Evolutionary conservation across 2,797 vertebrate genomes (phyloP), one percentile per base, ranked within the genome.

Genomic region (Mareca penelope): DNA sequence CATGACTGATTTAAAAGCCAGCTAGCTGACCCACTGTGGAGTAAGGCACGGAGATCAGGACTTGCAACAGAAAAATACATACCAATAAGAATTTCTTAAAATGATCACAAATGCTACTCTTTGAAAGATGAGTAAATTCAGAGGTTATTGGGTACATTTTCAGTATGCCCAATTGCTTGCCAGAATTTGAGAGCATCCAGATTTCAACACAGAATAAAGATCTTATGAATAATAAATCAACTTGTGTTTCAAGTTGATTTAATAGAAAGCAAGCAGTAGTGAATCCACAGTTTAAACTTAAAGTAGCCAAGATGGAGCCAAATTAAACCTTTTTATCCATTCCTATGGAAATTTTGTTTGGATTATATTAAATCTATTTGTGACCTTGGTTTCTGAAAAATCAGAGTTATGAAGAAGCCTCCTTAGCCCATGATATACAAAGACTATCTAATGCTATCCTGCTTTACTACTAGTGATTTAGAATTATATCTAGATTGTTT

Each of bases 321-420:
- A 57, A 72, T 61, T 9, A 33, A 76, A 80, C 9, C 1, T 72
- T 91, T 92, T 78, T 26, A 69, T 86, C 59, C 40, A 28, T 64
- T 80, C 40, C 15, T 1, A 0, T 46, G 12, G 13, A 68, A 86
- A 69, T 5, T 65, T 76, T 52, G 15, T 13, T 63, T 75, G 28
- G 28, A 23, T 78, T 50, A 42, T 68, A 56, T 15, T 76, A 68
- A 71, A 68, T 82, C 12, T 83, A 2, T 52, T 21, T 12, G 12
- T 65, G 81, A 79, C 26, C 65, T 89, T 75, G 10, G 6, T 80
- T 92, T 83, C 70, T 72, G 37, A 55, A 83, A 87, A 94, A 89
- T 78, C 19, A 37, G 35, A 81, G 24, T 4, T 35, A 70, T 31
- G 52, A 31, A 67, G 31, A 12, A 87, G 10, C 12, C 10, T 87